A percentile compares a stretch with the other conserved stretches of the same genome.
phyloP scores from a whole-genome alignment of 2,888 invertebrate genomes.

The Amorpha juglandis region DNA sequence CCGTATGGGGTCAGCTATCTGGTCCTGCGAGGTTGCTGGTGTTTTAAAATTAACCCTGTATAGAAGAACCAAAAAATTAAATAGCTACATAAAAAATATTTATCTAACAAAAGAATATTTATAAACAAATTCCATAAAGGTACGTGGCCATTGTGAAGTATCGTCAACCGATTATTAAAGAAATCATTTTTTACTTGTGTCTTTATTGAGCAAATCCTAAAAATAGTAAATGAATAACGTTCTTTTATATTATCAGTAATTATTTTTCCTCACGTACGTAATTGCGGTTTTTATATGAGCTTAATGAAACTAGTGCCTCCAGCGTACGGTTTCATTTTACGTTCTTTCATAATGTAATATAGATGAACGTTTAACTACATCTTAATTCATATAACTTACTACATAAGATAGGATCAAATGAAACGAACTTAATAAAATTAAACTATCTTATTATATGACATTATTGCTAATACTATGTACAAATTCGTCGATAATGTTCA shows the following conservation, averaged over 20 bases:
- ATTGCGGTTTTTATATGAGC: constrained; percentile 8
- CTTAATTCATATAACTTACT: not conserved
- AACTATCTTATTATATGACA: constrained; percentile 66
- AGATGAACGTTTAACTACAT: not conserved
- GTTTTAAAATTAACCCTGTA: too few species aligned
- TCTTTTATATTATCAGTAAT: not conserved
- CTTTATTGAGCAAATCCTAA: not conserved
- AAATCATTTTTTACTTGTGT: not conserved
- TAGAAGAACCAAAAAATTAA: not conserved
- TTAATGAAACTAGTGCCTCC: constrained; percentile 10
- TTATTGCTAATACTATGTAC: constrained; percentile 67
- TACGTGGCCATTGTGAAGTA: too few species aligned
- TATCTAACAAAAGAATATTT: not conserved
- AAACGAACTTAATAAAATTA: constrained; percentile 44
- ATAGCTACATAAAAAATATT: constrained; percentile 2
- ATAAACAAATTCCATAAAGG: not conserved
- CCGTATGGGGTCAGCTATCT: too few species aligned
- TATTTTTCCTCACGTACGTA: not conserved
- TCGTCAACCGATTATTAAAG: not conserved
- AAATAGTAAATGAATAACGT: not conserved
- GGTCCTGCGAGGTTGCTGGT: too few species aligned
- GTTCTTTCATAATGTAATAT: constrained; percentile 7
- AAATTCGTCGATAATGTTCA: constrained; percentile 56
- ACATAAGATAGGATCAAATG: not conserved
- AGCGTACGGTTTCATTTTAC: constrained; percentile 14